Base-by-base conservation (phyloP, 1,140 invertebrate genomes). In the Calycopis cecrops region DNA sequence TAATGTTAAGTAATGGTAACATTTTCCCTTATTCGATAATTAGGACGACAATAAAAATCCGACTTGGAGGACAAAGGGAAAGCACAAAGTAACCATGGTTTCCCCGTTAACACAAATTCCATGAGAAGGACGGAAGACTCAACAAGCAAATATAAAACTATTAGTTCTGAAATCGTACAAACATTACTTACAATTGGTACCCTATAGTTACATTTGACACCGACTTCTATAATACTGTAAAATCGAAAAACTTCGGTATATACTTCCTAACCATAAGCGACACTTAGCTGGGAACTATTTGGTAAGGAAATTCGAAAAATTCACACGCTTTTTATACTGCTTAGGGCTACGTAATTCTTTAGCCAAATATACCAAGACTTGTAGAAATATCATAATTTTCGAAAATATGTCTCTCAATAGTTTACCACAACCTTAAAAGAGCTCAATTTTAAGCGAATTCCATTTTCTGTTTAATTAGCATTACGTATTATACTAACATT, bases 161-260 rank as follows among this genome's bases (percentile, higher is more conserved):
- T 65, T 76, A 76, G 63, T 55, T 69, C 65, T 62, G 63, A 59
- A 68, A 68, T 63, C 66, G 61, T 73, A 73, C 60, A 76, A 71
- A 67, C 70, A 77, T 74, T 62, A 54, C 62, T 57, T 71, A 76
- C 59, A 57, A 65, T 78, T 83, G 83, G 78, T 86, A 86, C 78
- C 78, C 81, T 85, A 86, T 69, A 69, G 68, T 85, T 83, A 82
- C 74, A 77, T 66, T 84, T 86, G 81, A 86, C 83, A 86, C 83
- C 73, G 67, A 82, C 63, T 73, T 61, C 66, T 76, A 71, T 72
- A 73, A 67, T 66, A 71, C 52, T 66, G 58, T 69, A 68, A 67
- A 59, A 64, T 67, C 73, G 64, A 75, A 79, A 69, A 77, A 73
- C 67, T 71, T 77, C 71, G 67, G 73, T 72, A 80, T 76, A 75